These are phyloP conservation scores for Pseudopipra pipra DNA, from an alignment of 2,113 vertebrate species.

Conservation along the genomic window DNA sequence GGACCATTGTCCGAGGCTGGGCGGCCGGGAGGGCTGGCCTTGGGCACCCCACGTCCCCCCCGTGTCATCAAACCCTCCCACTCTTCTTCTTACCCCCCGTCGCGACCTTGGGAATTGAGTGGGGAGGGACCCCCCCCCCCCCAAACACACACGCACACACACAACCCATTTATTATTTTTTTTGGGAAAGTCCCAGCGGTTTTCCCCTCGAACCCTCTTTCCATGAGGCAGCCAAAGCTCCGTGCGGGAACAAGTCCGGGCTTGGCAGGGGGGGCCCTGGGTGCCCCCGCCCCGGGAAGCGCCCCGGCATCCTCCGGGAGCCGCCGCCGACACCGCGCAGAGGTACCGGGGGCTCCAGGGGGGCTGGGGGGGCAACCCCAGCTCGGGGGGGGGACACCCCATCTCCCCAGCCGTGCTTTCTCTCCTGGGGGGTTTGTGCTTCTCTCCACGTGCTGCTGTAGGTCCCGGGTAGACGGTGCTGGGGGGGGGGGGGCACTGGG, in stretches of 20 bases:
- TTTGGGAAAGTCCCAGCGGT: background rate
- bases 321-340: background rate
- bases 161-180: background rate
- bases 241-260: background rate
- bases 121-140: background rate
- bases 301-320: background rate
- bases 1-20: conserved; percentile 8
- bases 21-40: background rate
- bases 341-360: background rate
- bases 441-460: background rate
- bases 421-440: background rate
- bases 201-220: background rate
- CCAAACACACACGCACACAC: background rate
- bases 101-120: background rate
- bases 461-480: background rate
- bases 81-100: background rate
- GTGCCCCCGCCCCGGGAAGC: background rate
- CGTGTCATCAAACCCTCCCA: background rate
- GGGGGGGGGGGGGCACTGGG: background rate
- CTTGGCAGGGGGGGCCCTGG: background rate
- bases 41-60: background rate
- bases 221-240: background rate
- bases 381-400: no score
- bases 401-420: background rate
- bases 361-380: background rate